Evolutionary conservation across 2,888 invertebrate genomes (phyloP).

Genomic region (Pteria penguin): DNA sequence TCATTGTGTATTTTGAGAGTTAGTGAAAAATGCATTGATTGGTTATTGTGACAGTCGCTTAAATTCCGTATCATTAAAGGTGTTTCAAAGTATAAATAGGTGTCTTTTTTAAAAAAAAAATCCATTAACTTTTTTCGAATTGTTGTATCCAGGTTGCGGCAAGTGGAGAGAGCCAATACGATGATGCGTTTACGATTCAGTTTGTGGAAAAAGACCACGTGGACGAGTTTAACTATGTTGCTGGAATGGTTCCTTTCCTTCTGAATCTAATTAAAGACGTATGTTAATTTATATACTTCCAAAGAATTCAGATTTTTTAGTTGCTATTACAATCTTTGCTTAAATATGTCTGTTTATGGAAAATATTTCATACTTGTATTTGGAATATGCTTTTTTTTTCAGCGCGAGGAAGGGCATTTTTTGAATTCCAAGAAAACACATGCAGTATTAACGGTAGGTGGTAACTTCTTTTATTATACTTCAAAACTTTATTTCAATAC

Average conservation of each 20-base stretch:
- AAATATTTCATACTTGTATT: background rate
- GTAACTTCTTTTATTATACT: too few species aligned
- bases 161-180: constrained; percentile 75
- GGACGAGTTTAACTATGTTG: constrained; percentile 77
- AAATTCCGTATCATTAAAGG: too few species aligned
- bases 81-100: too few species aligned
- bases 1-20: too few species aligned
- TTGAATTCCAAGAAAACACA: constrained; percentile 79
- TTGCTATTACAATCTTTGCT: too few species aligned
- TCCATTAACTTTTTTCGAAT: background rate
- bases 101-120: background rate
- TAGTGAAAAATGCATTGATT: too few species aligned
- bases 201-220: constrained; percentile 74
- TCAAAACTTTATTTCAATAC: too few species aligned
- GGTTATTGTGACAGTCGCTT: too few species aligned
- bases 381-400: constrained; percentile 53
- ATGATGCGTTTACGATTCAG: constrained; percentile 80
- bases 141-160: constrained; percentile 70
- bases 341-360: background rate
- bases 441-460: constrained; percentile 71
- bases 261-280: constrained; percentile 79
- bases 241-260: constrained; percentile 79
- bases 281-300: constrained; percentile 51
- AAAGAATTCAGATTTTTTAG: too few species aligned
- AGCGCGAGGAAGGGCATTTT: constrained; percentile 73